Base-by-base conservation (phyloP, 2,888 invertebrate genomes). In the Cerastis rubricosa region DNA sequence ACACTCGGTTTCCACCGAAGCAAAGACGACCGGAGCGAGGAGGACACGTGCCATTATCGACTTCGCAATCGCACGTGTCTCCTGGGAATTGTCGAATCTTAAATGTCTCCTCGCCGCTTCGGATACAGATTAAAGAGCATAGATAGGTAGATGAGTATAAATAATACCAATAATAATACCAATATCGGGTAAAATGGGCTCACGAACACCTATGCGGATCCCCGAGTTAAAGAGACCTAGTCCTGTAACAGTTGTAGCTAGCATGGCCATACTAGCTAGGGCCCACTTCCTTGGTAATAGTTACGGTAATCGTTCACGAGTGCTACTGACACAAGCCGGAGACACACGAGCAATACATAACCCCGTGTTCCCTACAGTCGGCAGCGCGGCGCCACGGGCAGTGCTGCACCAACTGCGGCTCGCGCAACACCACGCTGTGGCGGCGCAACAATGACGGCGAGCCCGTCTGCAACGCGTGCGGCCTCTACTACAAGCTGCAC, bases 381-480 rank as follows among this genome's bases (percentile, higher is more conserved):
- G 98, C 98, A 64, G 98, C 98, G 79, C 97, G 99, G 87, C 97
- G 99, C 19, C 97, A 99, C 91, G 99, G 99, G 0, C 97, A 99
- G 87, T 98, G 98, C 93, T 99, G 99, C 96, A 99, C 99, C 85
- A 99, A 99, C 97, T 99, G 99, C 95, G 98, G 99, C 80, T 99
- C 99, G n/a, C 98, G 98, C 78, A 99, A 99, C 90, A 99, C 99
- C 66, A 99, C 99, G 40, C 97, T 99, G 73, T 99, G 99, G 99
- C 97, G 99, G 76, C 98, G 99, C 86, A 99, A 99, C 97, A 96
- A 99, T 96, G 99, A 99, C 93, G 99, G 99, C 67, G 99, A 99
- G 95, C 99, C 99, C 0, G 99, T 99, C 63, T 99, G 99, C 97
- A 99, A 99, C 97, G 99, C 99, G 22, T 99, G 99, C 94, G 99